Base-by-base conservation (phyloP, 2,888 invertebrate species). In the Bimastos eiseni region DNA sequence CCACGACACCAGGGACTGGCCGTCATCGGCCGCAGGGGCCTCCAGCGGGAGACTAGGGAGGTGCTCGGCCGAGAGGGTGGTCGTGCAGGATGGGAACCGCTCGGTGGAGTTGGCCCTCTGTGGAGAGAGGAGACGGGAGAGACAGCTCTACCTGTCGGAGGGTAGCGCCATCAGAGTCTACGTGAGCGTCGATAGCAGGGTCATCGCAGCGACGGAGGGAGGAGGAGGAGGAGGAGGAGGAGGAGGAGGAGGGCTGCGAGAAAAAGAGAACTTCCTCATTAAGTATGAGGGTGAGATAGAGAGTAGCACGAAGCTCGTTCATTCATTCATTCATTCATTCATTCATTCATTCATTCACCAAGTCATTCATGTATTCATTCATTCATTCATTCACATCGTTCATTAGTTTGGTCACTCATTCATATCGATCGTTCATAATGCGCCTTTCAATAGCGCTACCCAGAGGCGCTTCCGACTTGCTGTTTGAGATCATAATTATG, bases 141-240 rank as follows among this genome's bases (percentile, higher is more conserved):
- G 55, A 33, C 89, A 89, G 41, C 55, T 89, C 41, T 89, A 89
- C 89, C 36, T 55, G 89, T 89, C 89, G 21, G 89, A 89, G 55
- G 55, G 89, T 8, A 41, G 19, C 34, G 6, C 84, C 34, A 84
- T 84, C 6, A 34, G 44, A 13, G 1, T 55, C 70, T n/a, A 55
- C 70, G 33, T 89, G 2, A 34, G 44, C 36, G 19, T 44, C 21
- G 36, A 44, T 2, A 55, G 36, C 15, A 55, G 36, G 36, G 24
- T n/a, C 70, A 36, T n/a, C 1, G 15, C 36, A 2, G 84, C 34
- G 41, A 21, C 15, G 1, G 15, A 6, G 38, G n/a, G n/a, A n/a
- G 41, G 41, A 11, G 41, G 41, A 11, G 33, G 11, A 11, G 88
- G n/a, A 11, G 33, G 36, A 5, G 30, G 36, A 8, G 36, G 30